Evolutionary conservation across 2,888 invertebrate genomes (phyloP).

Genomic region (Drosophila pegasa): DNA sequence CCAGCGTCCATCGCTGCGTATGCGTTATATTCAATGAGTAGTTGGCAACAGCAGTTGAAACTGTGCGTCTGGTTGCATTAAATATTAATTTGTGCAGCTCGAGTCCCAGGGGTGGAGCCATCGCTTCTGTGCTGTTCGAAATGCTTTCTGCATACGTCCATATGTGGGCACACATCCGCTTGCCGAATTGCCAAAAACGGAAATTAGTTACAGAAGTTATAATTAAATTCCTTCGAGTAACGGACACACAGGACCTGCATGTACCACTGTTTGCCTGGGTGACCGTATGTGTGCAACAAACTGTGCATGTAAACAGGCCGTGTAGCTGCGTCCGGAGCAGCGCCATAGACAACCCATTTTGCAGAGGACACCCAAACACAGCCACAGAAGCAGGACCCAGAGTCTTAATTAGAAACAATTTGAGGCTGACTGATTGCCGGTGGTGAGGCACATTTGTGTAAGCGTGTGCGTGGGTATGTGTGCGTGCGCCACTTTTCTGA

Average conservation of each 20-base stretch:
- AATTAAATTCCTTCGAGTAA: constrained; percentile 74
- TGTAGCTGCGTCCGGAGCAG: constrained; percentile 53
- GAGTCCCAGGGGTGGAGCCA: constrained; percentile 15
- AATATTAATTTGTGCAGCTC: constrained; percentile 72
- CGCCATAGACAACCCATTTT: constrained; percentile 52
- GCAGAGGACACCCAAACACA: constrained; percentile 33
- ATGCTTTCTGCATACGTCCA: constrained; percentile 43
- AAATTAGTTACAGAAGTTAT: constrained; percentile 80
- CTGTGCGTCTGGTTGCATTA: constrained; percentile 62
- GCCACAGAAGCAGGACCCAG: constrained; percentile 15
- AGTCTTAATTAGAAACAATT: constrained; percentile 78
- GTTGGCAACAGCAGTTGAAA: constrained; percentile 53
- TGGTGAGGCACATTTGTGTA: constrained; percentile 25
- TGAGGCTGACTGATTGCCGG: constrained; percentile 73
- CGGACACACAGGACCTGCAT: constrained; percentile 40
- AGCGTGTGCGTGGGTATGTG: neutral
- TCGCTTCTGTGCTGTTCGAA: neutral
- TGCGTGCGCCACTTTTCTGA: constrained; percentile 1
- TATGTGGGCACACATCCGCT: constrained; percentile 53
- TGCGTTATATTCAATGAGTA: constrained; percentile 73
- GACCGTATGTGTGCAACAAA: constrained; percentile 61
- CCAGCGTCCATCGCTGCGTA: constrained; percentile 48
- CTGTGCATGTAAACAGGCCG: constrained; percentile 68
- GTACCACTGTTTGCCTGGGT: constrained; percentile 1
- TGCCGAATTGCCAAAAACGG: constrained; percentile 69